These are phyloP conservation scores for Sylvilagus floridanus DNA, from an alignment of 2,797 vertebrate species.

Conservation along the genomic window DNA sequence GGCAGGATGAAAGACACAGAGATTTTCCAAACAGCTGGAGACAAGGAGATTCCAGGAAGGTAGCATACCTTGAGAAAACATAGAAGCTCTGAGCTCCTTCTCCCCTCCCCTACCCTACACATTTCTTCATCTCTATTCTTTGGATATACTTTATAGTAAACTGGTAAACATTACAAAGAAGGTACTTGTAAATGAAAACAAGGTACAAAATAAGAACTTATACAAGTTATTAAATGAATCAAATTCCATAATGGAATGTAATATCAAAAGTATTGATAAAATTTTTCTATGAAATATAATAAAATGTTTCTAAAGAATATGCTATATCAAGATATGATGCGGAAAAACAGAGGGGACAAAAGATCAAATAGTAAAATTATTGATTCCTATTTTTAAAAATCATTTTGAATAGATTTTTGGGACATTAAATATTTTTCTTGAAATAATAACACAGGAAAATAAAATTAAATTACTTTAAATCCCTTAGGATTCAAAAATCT, in stretches of 20 bases:
- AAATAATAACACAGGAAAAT: not conserved
- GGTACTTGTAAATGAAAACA: not conserved
- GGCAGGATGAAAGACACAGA: too few species aligned
- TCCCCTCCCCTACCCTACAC: too few species aligned
- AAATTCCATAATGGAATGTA: not conserved
- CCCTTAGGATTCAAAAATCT: not conserved
- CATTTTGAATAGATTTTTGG: not conserved
- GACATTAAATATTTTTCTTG: not conserved
- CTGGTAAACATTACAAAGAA: too few species aligned
- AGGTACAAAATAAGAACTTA: not conserved
- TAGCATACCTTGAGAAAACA: too few species aligned
- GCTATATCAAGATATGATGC: not conserved
- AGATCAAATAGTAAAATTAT: not conserved
- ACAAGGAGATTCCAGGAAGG: too few species aligned
- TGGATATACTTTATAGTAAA: too few species aligned
- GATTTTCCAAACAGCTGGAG: too few species aligned
- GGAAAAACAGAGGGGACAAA: not conserved
- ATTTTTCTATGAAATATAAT: not conserved
- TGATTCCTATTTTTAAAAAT: not conserved
- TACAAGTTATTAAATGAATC: not conserved
- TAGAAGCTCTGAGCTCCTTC: too few species aligned
- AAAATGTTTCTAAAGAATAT: not conserved
- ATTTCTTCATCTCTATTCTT: too few species aligned
- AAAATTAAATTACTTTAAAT: constrained; percentile 26
- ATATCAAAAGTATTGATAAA: not conserved